Evolutionary conservation across 2,797 vertebrate species (phyloP).

Genomic region (Lateolabrax maculatus): DNA sequence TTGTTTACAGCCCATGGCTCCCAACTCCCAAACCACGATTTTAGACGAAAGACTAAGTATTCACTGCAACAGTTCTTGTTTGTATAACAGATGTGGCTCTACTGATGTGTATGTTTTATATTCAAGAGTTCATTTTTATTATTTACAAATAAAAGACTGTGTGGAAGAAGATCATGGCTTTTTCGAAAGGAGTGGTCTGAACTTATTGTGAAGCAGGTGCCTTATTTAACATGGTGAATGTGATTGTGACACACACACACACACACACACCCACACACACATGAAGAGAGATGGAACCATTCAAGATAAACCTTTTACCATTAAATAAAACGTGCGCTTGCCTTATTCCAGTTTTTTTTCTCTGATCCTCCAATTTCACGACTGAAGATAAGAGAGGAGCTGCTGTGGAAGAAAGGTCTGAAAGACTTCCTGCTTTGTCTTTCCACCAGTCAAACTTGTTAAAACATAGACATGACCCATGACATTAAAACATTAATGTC

Average conservation of each 20-base stretch:
- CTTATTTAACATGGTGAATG: background rate
- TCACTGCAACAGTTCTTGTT: slow-evolving; percentile 90
- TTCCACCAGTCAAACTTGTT: background rate
- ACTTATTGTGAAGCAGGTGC: slow-evolving; percentile 24
- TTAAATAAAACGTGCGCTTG: background rate
- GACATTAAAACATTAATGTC: too few relatives aligned
- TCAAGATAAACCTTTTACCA: background rate
- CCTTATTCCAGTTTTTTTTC: background rate
- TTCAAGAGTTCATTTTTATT: slow-evolving; percentile 92
- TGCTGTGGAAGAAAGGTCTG: background rate
- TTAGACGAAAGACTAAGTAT: slow-evolving; percentile 86
- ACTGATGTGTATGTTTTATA: slow-evolving; percentile 92
- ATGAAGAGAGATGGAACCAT: too few relatives aligned
- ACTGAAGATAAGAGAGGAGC: background rate
- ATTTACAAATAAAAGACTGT: slow-evolving; percentile 92
- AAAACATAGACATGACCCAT: too few relatives aligned
- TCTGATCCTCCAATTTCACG: background rate
- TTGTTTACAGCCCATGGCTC: slow-evolving; percentile 89
- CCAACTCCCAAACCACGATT: slow-evolving; percentile 77
- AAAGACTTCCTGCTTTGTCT: background rate
- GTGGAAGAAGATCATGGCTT: slow-evolving; percentile 81
- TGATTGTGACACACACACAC: background rate
- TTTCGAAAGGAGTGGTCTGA: slow-evolving; percentile 42
- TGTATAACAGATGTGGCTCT: slow-evolving; percentile 91
- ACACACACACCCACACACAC: background rate